phyloP scores from a whole-genome alignment of 2,888 invertebrate genomes.

The Ophraella communa region DNA sequence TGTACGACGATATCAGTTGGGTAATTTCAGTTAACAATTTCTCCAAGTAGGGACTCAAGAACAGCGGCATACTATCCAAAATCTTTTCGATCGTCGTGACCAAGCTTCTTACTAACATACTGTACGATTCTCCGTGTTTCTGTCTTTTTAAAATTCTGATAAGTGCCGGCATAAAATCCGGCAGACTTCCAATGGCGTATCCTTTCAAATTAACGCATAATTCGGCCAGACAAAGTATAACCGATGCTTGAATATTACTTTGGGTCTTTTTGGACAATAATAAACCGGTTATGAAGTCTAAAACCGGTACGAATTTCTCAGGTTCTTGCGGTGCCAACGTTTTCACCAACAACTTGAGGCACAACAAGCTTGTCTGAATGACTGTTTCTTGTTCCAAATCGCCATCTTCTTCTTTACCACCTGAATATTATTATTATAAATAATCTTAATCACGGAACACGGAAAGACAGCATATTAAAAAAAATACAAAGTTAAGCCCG shows the following conservation, averaged over 20 bases:
- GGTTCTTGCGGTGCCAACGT: constrained; percentile 72
- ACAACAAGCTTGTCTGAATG: constrained; percentile 83
- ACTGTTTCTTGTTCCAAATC: constrained; percentile 70
- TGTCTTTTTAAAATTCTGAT: constrained; percentile 70
- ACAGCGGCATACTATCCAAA: constrained; percentile 80
- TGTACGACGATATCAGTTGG: constrained; percentile 57
- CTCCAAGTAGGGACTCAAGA: constrained; percentile 84
- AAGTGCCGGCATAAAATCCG: constrained; percentile 80
- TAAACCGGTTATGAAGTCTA: constrained; percentile 72
- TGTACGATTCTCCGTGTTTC: constrained; percentile 65
- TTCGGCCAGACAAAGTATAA: constrained; percentile 80
- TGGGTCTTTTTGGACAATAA: constrained; percentile 62
- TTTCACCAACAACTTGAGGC: constrained; percentile 82
- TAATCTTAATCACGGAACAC: too few relatives aligned
- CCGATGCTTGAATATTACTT: constrained; percentile 74
- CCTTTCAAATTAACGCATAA: constrained; percentile 77
- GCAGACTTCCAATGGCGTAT: constrained; percentile 75
- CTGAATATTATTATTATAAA: too few relatives aligned
- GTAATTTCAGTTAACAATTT: constrained; percentile 73
- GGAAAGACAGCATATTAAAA: too few relatives aligned
- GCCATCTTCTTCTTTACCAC: constrained; percentile 49
- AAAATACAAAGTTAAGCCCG: too few relatives aligned
- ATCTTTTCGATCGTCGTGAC: constrained; percentile 83
- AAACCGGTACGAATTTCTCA: constrained; percentile 72
- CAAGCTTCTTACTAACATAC: constrained; percentile 73